Evolutionary conservation across 2,888 invertebrate genomes (phyloP).

Genomic region (Vanessa cardui): DNA sequence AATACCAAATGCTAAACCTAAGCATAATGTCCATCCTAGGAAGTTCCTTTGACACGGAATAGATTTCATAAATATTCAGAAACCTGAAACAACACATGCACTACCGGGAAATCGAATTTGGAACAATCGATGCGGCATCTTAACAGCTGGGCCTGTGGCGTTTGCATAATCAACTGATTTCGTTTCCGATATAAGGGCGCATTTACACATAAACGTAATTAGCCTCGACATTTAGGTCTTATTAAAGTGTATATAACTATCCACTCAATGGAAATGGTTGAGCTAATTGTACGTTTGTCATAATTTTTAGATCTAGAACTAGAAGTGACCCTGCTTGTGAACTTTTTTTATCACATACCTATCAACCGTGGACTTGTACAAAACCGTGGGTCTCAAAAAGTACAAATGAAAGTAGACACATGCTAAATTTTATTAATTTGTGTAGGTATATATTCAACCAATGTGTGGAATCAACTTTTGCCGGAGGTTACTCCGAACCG

Average conservation of each 20-base stretch:
- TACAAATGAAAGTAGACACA: too few relatives aligned
- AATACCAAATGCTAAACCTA: background rate
- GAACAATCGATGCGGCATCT: constrained; percentile 43
- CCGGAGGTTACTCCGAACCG: too few relatives aligned
- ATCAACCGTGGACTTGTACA: too few relatives aligned
- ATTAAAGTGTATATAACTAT: background rate
- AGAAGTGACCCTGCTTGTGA: too few relatives aligned
- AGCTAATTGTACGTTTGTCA: too few relatives aligned
- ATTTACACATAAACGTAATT: background rate
- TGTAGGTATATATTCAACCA: too few relatives aligned
- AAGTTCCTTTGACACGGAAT: constrained; percentile 3
- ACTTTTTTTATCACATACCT: too few relatives aligned
- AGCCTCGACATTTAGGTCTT: background rate
- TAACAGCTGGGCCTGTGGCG: constrained; percentile 47
- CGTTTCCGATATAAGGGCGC: constrained; percentile 2
- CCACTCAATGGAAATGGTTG: too few relatives aligned
- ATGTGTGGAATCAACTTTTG: too few relatives aligned
- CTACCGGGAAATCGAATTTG: constrained; percentile 40
- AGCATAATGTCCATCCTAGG: constrained; percentile 1
- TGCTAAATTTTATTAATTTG: too few relatives aligned
- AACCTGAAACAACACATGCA: constrained; percentile 35
- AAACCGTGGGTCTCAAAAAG: too few relatives aligned
- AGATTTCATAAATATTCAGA: constrained; percentile 42
- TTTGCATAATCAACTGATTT: constrained; percentile 46
- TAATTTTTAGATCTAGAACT: too few relatives aligned